phyloP scores from a whole-genome alignment of 2,888 invertebrate species.

The Archips crataeganus region DNA sequence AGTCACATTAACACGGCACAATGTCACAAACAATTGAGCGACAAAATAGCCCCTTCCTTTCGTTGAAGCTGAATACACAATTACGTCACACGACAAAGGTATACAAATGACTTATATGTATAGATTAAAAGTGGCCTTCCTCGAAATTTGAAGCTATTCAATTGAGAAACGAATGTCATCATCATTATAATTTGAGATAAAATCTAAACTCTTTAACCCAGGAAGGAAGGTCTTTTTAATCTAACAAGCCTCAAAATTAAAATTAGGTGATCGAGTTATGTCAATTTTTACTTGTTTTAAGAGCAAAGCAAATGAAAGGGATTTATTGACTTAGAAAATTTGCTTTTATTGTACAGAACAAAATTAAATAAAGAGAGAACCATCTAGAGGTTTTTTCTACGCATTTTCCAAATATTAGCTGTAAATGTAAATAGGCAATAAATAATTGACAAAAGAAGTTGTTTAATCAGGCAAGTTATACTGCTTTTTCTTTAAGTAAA shows the following conservation, averaged over 20 bases:
- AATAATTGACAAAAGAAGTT: no score
- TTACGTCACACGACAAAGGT: slow-evolving; percentile 30
- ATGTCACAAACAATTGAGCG: slow-evolving; percentile 36
- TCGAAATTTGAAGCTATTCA: neutral
- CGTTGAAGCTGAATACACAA: slow-evolving; percentile 24
- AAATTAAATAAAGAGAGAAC: neutral
- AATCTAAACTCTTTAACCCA: neutral
- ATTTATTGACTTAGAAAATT: neutral
- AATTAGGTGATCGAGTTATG: neutral
- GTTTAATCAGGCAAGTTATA: no score
- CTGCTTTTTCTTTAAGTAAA: no score
- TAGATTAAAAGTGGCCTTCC: neutral
- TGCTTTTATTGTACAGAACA: neutral
- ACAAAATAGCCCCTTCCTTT: slow-evolving; percentile 34
- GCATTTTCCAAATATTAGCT: no score
- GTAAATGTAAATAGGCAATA: no score
- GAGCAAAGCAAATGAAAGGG: neutral
- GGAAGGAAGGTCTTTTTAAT: neutral
- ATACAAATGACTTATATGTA: no score
- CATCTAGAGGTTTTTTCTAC: neutral
- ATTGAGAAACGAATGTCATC: neutral
- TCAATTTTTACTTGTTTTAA: neutral
- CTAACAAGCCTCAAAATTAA: neutral
- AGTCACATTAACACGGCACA: slow-evolving; percentile 28
- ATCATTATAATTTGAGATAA: neutral